These are phyloP conservation scores for Campylorhamphus procurvoides DNA, from an alignment of 2,113 vertebrate species.

Conservation along the genomic window DNA sequence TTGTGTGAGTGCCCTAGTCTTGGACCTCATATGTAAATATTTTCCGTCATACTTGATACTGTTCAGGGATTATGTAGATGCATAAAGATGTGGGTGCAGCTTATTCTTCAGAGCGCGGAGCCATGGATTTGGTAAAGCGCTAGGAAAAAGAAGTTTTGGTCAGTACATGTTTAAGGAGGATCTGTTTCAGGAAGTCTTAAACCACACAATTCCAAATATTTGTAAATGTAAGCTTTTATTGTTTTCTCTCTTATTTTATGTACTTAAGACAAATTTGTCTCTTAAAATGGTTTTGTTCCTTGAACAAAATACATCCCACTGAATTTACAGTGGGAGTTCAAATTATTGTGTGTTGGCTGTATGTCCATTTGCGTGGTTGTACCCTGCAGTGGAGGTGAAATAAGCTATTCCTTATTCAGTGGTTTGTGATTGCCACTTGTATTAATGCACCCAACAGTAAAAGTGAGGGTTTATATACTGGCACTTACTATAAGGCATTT, in stretches of 20 bases:
- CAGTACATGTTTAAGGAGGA: background rate
- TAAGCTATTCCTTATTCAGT: background rate
- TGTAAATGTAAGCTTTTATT: background rate
- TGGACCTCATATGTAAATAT: background rate
- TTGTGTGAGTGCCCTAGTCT: background rate
- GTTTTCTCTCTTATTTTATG: background rate
- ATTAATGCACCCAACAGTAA: background rate
- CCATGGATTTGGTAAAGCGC: background rate
- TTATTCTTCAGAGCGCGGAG: background rate
- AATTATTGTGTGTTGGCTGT: fast-evolving
- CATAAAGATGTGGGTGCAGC: background rate
- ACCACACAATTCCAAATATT: background rate
- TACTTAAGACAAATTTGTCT: background rate
- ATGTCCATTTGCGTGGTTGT: fast-evolving
- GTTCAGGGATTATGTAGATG: background rate
- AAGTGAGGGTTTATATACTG: background rate
- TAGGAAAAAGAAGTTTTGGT: background rate
- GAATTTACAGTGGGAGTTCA: background rate
- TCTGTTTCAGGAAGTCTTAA: background rate
- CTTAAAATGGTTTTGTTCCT: background rate
- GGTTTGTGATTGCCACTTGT: background rate
- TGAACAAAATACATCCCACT: background rate
- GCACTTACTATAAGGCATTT: background rate
- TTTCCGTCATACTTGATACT: background rate
- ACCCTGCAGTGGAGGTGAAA: background rate